Conservation (phyloP, 2,888 invertebrate species). For the Pilophorus perplexus region DNA sequence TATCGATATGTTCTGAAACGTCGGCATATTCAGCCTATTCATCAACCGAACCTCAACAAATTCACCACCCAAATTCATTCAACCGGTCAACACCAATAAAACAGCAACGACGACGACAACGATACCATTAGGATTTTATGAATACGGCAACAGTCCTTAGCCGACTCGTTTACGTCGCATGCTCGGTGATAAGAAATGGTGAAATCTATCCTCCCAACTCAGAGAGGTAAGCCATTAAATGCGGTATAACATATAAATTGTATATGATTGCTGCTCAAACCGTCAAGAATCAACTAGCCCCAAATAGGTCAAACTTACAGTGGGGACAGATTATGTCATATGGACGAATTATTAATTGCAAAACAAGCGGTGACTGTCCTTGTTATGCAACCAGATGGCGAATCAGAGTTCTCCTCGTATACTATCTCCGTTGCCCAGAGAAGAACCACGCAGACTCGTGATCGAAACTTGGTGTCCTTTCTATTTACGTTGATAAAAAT, state of each 20-base stretch:
- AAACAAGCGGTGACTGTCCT: background rate
- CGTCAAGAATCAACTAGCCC: constrained; percentile 1
- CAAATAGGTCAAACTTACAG: constrained; percentile 12
- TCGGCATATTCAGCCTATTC: too few species aligned
- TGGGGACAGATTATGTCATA: background rate
- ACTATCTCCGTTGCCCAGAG: background rate
- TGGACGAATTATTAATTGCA: background rate
- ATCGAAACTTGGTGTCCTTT: background rate
- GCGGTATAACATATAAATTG: background rate
- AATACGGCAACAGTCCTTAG: too few species aligned
- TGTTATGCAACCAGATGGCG: background rate
- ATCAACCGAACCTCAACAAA: too few species aligned
- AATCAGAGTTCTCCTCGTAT: background rate
- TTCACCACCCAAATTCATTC: too few species aligned
- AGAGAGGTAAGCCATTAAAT: background rate
- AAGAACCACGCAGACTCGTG: background rate
- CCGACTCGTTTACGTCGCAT: too few species aligned
- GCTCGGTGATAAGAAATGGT: background rate
- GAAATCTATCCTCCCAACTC: background rate
- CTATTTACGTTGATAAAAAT: background rate
- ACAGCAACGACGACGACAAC: too few species aligned
- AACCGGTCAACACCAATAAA: too few species aligned
- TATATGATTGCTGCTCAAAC: background rate
- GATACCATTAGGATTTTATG: too few species aligned
- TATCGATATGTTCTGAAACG: too few species aligned